phyloP scores from a whole-genome alignment of 2,888 invertebrate species.

The Philopedon plagiatum region DNA sequence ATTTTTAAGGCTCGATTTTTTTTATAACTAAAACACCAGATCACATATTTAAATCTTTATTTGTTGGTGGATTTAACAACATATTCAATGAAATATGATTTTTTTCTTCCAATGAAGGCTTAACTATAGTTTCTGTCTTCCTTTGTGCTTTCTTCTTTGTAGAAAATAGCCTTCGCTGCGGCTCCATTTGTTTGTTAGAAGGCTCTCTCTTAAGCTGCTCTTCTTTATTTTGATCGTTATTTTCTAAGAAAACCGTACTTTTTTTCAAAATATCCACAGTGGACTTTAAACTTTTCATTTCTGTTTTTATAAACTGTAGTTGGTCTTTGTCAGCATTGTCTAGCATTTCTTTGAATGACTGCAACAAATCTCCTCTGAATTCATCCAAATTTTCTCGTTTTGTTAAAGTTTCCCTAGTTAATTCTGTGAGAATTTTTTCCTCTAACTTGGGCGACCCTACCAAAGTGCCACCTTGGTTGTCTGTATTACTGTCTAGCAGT shows the following conservation, averaged over 20 bases:
- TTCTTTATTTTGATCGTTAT: background rate
- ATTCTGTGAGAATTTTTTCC: slow-evolving; percentile 1
- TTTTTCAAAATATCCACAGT: too few species aligned
- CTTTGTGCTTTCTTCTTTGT: slow-evolving; percentile 9
- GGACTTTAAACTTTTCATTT: background rate
- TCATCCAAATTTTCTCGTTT: background rate
- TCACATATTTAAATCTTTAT: too few species aligned
- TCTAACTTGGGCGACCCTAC: too few species aligned
- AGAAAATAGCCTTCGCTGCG: slow-evolving; percentile 37
- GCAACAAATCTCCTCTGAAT: background rate
- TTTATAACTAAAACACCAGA: too few species aligned
- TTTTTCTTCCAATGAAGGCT: too few species aligned
- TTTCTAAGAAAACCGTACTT: background rate
- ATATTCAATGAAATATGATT: background rate
- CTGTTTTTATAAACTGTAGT: background rate
- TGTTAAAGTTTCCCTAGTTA: background rate
- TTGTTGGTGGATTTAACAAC: too few species aligned
- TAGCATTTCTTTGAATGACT: background rate
- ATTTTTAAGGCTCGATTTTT: too few species aligned
- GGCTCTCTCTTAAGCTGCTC: background rate
- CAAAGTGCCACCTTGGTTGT: too few species aligned
- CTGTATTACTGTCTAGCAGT: too few species aligned
- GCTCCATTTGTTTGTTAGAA: background rate
- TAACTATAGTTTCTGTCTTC: background rate
- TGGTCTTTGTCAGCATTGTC: background rate